These are phyloP conservation scores for Mastacembelus armatus DNA, from an alignment of 2,797 vertebrate genomes.

Conservation along the genomic window DNA sequence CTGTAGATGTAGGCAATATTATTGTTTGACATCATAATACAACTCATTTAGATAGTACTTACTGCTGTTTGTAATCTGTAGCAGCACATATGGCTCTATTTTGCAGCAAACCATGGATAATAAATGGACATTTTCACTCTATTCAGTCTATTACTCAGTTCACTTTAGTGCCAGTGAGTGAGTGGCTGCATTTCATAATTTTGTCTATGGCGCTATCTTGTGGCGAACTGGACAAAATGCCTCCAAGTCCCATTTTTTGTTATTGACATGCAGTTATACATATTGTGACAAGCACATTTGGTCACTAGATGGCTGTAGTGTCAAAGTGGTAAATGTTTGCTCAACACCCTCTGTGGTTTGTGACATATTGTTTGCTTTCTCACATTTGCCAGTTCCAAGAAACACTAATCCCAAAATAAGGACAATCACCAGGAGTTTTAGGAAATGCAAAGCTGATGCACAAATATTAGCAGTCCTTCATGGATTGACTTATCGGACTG, in stretches of 20 bases:
- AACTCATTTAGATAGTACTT: background rate
- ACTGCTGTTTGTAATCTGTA: conserved; percentile 2
- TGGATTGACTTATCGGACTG: conserved; percentile 19
- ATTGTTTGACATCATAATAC: background rate
- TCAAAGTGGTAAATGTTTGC: background rate
- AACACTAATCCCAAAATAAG: conserved; percentile 43
- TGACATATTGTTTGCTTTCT: conserved; percentile 24
- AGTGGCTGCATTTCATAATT: background rate
- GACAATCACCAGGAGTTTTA: conserved; percentile 25
- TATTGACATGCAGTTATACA: background rate
- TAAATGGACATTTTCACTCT: background rate
- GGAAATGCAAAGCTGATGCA: conserved; percentile 29
- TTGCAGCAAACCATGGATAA: conserved; percentile 9
- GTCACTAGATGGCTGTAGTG: conserved; percentile 73
- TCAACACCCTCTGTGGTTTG: background rate
- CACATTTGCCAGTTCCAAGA: conserved; percentile 9
- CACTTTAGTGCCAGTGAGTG: background rate
- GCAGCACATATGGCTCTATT: background rate
- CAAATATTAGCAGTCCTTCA: conserved; percentile 14
- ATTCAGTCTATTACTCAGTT: conserved; percentile 2
- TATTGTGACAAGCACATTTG: conserved; percentile 21
- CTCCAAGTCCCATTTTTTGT: background rate
- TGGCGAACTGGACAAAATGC: conserved; percentile 19
- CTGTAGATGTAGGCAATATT: conserved; percentile 13
- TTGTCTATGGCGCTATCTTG: conserved; percentile 21